Evolutionary conservation across 2,888 invertebrate species (phyloP).

Genomic region (Nomada ferruginata): DNA sequence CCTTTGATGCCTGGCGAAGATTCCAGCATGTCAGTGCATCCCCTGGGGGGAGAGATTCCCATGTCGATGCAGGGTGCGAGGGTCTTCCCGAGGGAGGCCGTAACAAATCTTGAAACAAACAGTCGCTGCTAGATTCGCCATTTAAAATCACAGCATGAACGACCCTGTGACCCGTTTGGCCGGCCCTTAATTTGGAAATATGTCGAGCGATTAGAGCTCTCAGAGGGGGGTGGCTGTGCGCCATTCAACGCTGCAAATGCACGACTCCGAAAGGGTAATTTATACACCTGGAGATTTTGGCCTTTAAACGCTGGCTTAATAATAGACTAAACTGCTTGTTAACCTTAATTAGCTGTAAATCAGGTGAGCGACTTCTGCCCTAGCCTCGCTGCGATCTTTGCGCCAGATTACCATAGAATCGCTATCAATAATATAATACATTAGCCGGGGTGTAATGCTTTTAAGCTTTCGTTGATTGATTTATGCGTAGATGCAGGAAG

Average conservation of each 20-base stretch:
- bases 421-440: constrained; percentile 61
- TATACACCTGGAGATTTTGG: constrained; percentile 75
- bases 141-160: constrained; percentile 81
- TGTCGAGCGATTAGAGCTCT: constrained; percentile 76
- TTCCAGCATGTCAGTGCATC: constrained; percentile 16
- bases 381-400: constrained; percentile 1
- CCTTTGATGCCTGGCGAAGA: constrained; percentile 45
- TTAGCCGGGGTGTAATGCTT: constrained; percentile 62
- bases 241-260: constrained; percentile 53
- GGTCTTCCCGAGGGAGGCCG: constrained; percentile 66
- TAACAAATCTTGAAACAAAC: constrained; percentile 78
- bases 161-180: constrained; percentile 59
- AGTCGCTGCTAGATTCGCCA: constrained; percentile 72
- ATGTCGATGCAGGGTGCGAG: neutral
- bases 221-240: constrained; percentile 66
- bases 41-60: neutral
- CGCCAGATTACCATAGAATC: constrained; percentile 65
- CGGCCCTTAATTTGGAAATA: constrained; percentile 77
- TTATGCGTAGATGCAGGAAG: constrained; percentile 55
- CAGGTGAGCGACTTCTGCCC: constrained; percentile 63
- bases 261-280: constrained; percentile 66
- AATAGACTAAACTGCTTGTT: constrained; percentile 81
- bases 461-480: constrained; percentile 48
- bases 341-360: constrained; percentile 82
- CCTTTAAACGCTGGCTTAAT: constrained; percentile 77